Evolutionary conservation across 2,113 vertebrate genomes (phyloP), one percentile per base, ranked within the genome.

Genomic region (Dicentrarchus labrax): DNA sequence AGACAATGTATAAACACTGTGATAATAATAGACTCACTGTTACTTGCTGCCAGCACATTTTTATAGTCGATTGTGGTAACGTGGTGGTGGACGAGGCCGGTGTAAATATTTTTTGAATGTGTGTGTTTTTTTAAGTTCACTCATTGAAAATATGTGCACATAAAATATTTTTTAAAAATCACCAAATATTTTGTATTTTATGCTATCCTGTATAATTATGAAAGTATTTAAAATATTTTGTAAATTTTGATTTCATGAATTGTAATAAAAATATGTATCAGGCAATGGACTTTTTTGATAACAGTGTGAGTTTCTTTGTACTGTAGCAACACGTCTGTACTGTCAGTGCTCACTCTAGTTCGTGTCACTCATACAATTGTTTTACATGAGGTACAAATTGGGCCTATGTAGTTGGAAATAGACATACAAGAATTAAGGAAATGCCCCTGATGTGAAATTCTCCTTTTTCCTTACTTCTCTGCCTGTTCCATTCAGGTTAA

Each of bases 221-320:
- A 12, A n/a, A 13, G 2, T 80, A 51, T 73, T 80, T 69, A 72
- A 60, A 85, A 48, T 22, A 41, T 64, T 64, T 72, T 60, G 6
- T 65, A 38, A 15, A 79, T 50, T 43, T 59, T 71, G 8, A 80
- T 41, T 45, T 73, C 0, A 17, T 69, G 62, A 47, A 71, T 67
- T 75, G 45, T 85, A 77, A 85, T 85, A 71, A 88, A 81, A 67
- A 60, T 12, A 24, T 41, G 1, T 59, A 45, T 78, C 16, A n/a
- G 4, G 1, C 1, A 57, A 12, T 59, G 19, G 4, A 2, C 24
- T 69, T 50, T 72, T 65, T 72, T 59, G 39, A 19, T 43, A 3
- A 30, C 30, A 30, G 30, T 30, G 45, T 13, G 45, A 17, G 8
- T 51, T 64, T 64, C 21, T 62, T 39, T 21, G 45, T 48, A n/a